Percentiles rank a stretch among this genome's conserved stretches.
These are phyloP conservation scores for Denticeps clupeoides DNA, from an alignment of 2,797 vertebrate species.

Conservation along the genomic window DNA sequence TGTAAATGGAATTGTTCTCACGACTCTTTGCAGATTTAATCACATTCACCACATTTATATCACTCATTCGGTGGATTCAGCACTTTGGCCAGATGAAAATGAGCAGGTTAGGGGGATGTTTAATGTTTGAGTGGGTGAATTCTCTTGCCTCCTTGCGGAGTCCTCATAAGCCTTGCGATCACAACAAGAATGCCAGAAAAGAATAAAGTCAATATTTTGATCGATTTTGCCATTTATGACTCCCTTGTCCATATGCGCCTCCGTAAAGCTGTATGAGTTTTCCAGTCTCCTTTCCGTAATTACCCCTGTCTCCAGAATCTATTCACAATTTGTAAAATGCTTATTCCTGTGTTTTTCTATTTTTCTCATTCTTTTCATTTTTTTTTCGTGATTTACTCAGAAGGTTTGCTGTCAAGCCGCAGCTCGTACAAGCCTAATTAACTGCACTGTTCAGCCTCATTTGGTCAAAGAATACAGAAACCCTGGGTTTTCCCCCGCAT, in stretches of 20 bases:
- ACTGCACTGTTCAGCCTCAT: constrained; percentile 69
- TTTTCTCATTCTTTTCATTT: not conserved
- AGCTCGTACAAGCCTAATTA: constrained; percentile 68
- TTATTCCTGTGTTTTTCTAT: constrained; percentile 4
- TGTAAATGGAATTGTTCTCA: too few species aligned
- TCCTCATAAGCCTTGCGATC: constrained; percentile 1
- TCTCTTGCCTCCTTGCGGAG: constrained; percentile 1
- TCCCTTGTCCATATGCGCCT: constrained; percentile 19
- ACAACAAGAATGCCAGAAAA: constrained; percentile 15
- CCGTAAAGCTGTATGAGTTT: constrained; percentile 49
- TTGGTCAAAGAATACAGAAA: constrained; percentile 67
- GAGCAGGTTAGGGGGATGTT: too few species aligned
- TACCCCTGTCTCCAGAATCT: constrained; percentile 48
- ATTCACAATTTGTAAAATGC: constrained; percentile 35
- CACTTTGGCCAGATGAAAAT: too few species aligned
- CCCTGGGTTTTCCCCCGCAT: constrained; percentile 44
- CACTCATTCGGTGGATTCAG: too few species aligned
- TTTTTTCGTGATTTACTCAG: constrained; percentile 43
- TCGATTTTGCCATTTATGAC: constrained; percentile 40
- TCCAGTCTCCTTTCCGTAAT: constrained; percentile 48
- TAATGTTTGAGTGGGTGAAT: not conserved
- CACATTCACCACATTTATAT: too few species aligned
- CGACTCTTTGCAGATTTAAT: too few species aligned
- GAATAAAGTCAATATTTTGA: constrained; percentile 44
- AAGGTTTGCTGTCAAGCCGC: constrained; percentile 63